Evolutionary conservation across 2,888 invertebrate genomes (phyloP), one percentile per base, ranked within the genome.

Genomic region (Parnassius mnemosyne): DNA sequence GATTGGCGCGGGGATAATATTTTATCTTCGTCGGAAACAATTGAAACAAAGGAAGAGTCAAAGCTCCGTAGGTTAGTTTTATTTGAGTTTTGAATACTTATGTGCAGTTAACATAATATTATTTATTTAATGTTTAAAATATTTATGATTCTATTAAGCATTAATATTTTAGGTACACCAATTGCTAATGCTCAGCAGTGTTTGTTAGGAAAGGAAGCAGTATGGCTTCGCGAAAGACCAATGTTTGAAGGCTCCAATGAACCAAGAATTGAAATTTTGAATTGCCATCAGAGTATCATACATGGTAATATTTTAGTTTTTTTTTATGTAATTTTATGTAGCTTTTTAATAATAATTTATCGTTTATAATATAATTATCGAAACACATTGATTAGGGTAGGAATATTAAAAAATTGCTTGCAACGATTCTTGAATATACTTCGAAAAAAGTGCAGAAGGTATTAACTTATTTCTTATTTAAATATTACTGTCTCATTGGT

Each of bases 151-250:
- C 1, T 12, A 10, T n/a, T 34, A 1, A 20, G 13, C 13, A 46
- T 7, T n/a, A 7, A 16, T 51, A 16, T 54, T 52, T 42, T 70
- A 87, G 89, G 79, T 61, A 81, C 85, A 49, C 83, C 89, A 46
- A 87, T 89, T 63, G 80, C 77, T 9, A 91, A 89, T 71, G 84
- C 90, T 63, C 90, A 89, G 68, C 88, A 91, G 73, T 91, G 90
- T 74, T 79, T 91, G 60, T 72, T 91, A 63, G 88, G 88, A 12
- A 91, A 91, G 75, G 90, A 91, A 76, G 89, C 90, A 0, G 89
- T 89, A 41, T 91, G 90, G 90, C 75, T 90, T 59, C 77, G 90
- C 61, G 90, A 91, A 71, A 78, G 90, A 56, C 84, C 89, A 54
- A 75, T 85, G 55, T 89, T 86, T 72, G 89, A 90, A 75, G 84